A percentile compares a stretch with the other conserved stretches of the same genome.
Conservation (phyloP, 2,113 vertebrate genomes). For the Hassar affinis region DNA sequence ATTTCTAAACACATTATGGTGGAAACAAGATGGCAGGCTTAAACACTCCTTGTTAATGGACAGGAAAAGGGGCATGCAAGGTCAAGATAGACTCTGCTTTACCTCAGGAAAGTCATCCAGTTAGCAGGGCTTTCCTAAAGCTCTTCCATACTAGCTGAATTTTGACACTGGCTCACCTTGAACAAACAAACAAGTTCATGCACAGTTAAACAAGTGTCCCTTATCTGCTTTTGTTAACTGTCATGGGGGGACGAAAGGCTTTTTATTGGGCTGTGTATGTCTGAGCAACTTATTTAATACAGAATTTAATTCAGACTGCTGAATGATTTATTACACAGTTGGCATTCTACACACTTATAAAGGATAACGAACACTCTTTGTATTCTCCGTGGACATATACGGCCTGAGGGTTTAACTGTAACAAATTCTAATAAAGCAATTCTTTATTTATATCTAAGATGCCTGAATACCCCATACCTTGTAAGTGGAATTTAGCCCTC, state of each 20-base stretch:
- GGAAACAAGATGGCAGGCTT: constrained; percentile 64
- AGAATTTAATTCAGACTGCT: not conserved
- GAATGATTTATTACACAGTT: constrained; percentile 6
- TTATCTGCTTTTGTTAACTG: constrained; percentile 24
- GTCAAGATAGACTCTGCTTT: constrained; percentile 72
- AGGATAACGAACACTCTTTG: not conserved
- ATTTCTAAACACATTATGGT: constrained; percentile 74
- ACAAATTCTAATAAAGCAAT: constrained; percentile 5
- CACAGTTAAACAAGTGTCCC: constrained; percentile 48
- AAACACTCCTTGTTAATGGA: constrained; percentile 67
- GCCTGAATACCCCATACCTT: not conserved
- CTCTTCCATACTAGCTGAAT: constrained; percentile 62
- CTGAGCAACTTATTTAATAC: not conserved
- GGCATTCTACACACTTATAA: not conserved
- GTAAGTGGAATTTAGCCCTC: not conserved
- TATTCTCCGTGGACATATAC: not conserved
- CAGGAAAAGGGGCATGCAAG: constrained; percentile 49
- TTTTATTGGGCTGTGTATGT: constrained; percentile 16
- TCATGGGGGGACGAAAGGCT: not conserved
- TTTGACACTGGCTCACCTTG: constrained; percentile 66
- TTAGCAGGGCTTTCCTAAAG: constrained; percentile 56
- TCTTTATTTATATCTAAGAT: not conserved
- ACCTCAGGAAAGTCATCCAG: constrained; percentile 58
- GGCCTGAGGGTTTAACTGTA: not conserved
- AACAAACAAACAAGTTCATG: constrained; percentile 66